These are phyloP conservation scores for Rhagium mordax DNA, from an alignment of 2,888 invertebrate species.

Conservation along the genomic window DNA sequence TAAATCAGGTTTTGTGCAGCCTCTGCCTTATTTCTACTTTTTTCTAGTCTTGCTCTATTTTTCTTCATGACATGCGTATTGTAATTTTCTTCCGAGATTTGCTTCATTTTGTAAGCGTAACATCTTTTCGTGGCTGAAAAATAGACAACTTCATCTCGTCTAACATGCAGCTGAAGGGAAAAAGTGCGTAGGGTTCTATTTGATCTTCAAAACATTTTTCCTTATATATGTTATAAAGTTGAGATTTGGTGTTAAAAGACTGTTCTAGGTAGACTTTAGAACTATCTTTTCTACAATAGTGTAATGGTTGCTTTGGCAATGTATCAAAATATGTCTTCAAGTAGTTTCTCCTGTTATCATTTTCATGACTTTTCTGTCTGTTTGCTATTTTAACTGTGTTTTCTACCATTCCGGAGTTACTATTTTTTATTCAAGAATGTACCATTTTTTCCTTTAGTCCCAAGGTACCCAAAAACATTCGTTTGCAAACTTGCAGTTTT, in stretches of 20 bases:
- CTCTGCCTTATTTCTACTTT: constrained; percentile 28
- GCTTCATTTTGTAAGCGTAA: constrained; percentile 7
- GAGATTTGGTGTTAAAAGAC: constrained; percentile 28
- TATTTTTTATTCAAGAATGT: constrained; percentile 30
- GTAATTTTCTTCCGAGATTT: constrained; percentile 29
- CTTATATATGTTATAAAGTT: constrained; percentile 33
- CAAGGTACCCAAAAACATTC: constrained; percentile 6
- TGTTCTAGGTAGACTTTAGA: constrained; percentile 35
- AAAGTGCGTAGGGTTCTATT: constrained; percentile 16
- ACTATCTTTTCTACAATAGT: constrained; percentile 32
- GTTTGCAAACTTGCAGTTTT: not conserved
- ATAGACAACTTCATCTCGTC: not conserved
- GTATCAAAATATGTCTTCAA: constrained; percentile 11
- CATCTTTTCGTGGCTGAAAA: not conserved
- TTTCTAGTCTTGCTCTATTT: constrained; percentile 33
- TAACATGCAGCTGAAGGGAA: constrained; percentile 8
- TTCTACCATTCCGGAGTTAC: constrained; percentile 7
- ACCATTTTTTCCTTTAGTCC: constrained; percentile 30
- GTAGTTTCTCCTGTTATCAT: not conserved
- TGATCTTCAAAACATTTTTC: constrained; percentile 20
- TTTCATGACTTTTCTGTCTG: not conserved
- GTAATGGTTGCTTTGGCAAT: constrained; percentile 24
- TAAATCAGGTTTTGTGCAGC: constrained; percentile 24
- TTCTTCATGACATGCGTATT: constrained; percentile 25
- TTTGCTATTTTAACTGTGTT: not conserved